Conservation (phyloP, 64 coral and sea anemone species). For the Astreopora myriophthalma region DNA sequence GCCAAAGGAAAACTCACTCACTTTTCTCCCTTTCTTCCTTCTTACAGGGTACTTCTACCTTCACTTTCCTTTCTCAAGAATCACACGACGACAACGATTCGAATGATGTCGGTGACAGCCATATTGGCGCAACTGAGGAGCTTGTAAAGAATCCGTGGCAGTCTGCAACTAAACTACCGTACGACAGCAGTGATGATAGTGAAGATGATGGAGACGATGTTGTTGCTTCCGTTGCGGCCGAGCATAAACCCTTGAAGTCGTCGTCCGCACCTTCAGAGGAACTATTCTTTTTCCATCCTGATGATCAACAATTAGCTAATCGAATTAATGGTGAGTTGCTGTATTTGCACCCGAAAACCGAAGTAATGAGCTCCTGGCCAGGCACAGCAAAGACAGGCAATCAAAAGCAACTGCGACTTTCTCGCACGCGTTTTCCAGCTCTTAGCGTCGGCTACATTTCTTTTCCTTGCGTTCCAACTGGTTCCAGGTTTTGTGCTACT, state of each 20-base stretch:
- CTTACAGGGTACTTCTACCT: neutral
- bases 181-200: constrained; percentile 90
- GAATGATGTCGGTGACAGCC: neutral
- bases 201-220: constrained; percentile 38
- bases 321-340: constrained; percentile 20
- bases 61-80: constrained; percentile 72
- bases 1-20: too few species aligned
- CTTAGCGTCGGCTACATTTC: too few species aligned
- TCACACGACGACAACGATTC: neutral
- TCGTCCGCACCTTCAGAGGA: constrained; percentile 7
- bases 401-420: too few species aligned
- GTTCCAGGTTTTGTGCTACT: too few species aligned
- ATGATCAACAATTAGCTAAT: constrained; percentile 51
- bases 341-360: too few species aligned
- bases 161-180: constrained; percentile 55
- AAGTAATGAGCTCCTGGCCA: too few species aligned
- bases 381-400: too few species aligned
- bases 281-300: constrained; percentile 87
- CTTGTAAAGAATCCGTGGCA: constrained; percentile 58
- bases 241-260: neutral
- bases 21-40: neutral
- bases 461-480: too few species aligned
- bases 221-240: neutral
- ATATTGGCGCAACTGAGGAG: constrained; percentile 16
- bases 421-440: too few species aligned